Evolutionary conservation across 2,113 vertebrate species (phyloP), one percentile per base, ranked within the genome.

Genomic region (Athene cunicularia): DNA sequence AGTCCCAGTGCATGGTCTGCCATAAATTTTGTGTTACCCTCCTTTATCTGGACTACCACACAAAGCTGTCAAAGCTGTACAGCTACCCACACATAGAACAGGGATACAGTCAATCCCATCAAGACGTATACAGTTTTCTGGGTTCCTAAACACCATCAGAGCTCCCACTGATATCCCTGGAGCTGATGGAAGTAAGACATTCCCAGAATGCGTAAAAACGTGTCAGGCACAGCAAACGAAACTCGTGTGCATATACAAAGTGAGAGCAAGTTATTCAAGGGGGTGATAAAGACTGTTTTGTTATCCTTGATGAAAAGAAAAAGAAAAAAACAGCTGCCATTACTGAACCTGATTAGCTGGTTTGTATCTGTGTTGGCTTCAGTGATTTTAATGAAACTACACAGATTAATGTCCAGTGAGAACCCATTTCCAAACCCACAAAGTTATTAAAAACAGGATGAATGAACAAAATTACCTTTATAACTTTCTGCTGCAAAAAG

Each of bases 351-450:
- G 72, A 84, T 95, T 85, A 80, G 26, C 8, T 75, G 21, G n/a
- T 77, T 88, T 86, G 28, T 72, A 68, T 73, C 86, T 59, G 33
- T 67, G 26, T 43, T 88, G 64, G 64, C 72, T 93, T 87, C 88
- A 80, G 35, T 64, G 56, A 41, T 76, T 97, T 95, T 84, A 93
- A 92, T 93, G 94, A 88, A 92, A 82, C 50, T 53, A 73, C 87
- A 60, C 5, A 64, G 74, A 86, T 68, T 64, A 90, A 75, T 33
- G 49, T 39, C 43, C 64, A 72, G 39, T 39, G 30, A 94, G 9
- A 95, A 47, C 12, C 3, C 15, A 27, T 52, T 83, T 79, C 33
- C 47, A 90, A 92, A 95, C 77, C 86, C 82, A 81, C 28, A 32
- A 70, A 53, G 66, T 95, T 92, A 86, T 93, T 95, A 94, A 84